Base-by-base conservation (phyloP, 2,797 vertebrate genomes). In the Mastacembelus armatus region DNA sequence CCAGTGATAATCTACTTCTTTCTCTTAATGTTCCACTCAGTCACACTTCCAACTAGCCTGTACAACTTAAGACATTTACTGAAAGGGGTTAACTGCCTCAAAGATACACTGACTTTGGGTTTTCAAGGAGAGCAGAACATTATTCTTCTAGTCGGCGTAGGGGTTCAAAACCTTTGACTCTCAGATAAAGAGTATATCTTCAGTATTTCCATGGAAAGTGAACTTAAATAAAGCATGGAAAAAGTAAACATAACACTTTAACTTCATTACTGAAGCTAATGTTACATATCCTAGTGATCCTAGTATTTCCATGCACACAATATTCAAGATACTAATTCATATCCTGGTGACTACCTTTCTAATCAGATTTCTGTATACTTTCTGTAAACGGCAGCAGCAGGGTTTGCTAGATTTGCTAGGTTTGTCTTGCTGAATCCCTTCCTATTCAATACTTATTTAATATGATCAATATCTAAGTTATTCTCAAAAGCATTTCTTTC, bases 261-360 rank as follows among this genome's bases (percentile, higher is more conserved):
- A 3, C 39, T 62, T 52, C 81, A 85, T 85, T 76, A 69, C 60
- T 64, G 69, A 29, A 49, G 47, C 56, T 77, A 66, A 78, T 78
- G 71, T 16, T 57, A 50, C 12, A 10, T 77, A 33, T 71, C 64
- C 27, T 38, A 39, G 49, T 36, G 62, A 72, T 77, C 61, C 22
- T 22, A 74, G 24, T 58, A 51, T 70, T 74, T 82, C 44, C 51
- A 73, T 65, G 26, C 27, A 39, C 56, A 59, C 45, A 49, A 59
- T 56, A 55, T 66, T 66, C 19, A 65, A 36, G 38, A 43, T 60
- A n/a, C 47, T 27, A 18, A 38, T 65, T 44, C 39, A 61, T 22
- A 19, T 59, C 58, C 64, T 10, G 38, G 60, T 66, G 43, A 71
- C 47, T 3, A 1, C 10, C 47, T 2, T 59, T 27, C 44, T 48